A percentile compares a stretch with the other conserved stretches of the same genome.
Evolutionary conservation across 1,140 invertebrate species (phyloP).

Genomic region (Drosophila ironensis): DNA sequence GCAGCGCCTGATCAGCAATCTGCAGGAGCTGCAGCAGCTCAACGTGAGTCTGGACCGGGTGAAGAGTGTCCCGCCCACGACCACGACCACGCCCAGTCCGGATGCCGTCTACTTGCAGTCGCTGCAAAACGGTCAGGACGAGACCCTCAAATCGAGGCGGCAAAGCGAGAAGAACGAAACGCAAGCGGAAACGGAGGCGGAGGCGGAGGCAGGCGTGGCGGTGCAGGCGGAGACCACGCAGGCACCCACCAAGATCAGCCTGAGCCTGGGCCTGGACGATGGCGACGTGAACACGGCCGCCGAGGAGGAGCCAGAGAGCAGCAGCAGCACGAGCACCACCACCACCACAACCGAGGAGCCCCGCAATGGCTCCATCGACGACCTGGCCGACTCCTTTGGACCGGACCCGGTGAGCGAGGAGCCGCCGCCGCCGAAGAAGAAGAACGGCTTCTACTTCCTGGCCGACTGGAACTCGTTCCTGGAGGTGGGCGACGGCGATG

Average conservation of each 20-base stretch:
- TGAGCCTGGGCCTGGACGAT: conserved; percentile 42
- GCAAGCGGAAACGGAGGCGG: not conserved
- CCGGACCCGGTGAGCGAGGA: conserved; percentile 83
- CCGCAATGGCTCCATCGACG: conserved; percentile 79
- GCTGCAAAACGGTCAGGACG: conserved; percentile 31
- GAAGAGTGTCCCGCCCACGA: not conserved
- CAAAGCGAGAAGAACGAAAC: conserved; percentile 44
- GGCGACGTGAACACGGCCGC: conserved; percentile 5
- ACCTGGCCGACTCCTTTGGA: conserved; percentile 90
- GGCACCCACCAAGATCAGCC: conserved; percentile 50
- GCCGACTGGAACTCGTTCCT: conserved; percentile 93
- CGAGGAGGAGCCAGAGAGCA: not conserved
- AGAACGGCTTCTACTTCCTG: conserved; percentile 91
- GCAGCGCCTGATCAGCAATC: conserved; percentile 76
- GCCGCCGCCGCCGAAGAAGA: conserved; percentile 85
- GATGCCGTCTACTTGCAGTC: conserved; percentile 66
- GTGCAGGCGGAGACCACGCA: conserved; percentile 35
- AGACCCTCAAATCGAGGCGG: conserved; percentile 50
- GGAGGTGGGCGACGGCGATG: conserved; percentile 90
- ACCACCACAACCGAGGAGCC: conserved; percentile 62
- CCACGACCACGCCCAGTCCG: not conserved
- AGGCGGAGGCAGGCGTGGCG: too few species aligned
- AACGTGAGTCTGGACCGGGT: conserved; percentile 81
- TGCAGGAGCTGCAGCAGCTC: conserved; percentile 77
- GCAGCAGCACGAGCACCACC: conserved; percentile 5